phyloP scores from a whole-genome alignment of 1,140 invertebrate genomes.

The Psix sp. region DNA sequence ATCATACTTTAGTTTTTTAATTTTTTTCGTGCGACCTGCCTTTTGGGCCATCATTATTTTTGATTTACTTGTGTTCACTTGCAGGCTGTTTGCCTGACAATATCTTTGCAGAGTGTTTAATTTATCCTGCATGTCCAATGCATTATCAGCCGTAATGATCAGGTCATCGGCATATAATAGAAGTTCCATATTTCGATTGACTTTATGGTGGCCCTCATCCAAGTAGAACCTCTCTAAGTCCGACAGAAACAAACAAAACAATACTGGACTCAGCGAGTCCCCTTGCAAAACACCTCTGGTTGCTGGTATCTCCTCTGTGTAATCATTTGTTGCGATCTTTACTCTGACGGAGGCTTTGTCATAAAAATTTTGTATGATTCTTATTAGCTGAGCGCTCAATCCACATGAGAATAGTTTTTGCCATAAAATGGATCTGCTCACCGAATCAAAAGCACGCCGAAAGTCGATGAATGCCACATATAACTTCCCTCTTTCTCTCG shows the following conservation, averaged over 20 bases:
- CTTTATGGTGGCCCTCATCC: conserved; percentile 1
- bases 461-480: conserved; percentile 28
- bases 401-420: conserved; percentile 11
- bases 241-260: conserved; percentile 23
- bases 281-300: conserved; percentile 39
- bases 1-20: neutral
- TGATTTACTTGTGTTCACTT: neutral
- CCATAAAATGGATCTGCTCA: conserved; percentile 23
- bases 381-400: conserved; percentile 26
- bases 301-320: conserved; percentile 1
- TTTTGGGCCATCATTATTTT: neutral
- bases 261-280: conserved; percentile 19
- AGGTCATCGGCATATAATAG: conserved; percentile 32
- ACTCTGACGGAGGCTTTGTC: conserved; percentile 9
- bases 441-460: conserved; percentile 33
- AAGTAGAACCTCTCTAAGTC: conserved; percentile 21
- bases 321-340: neutral
- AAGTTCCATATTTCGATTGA: conserved; percentile 4
- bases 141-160: conserved; percentile 6
- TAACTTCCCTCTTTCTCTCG: conserved; percentile 4
- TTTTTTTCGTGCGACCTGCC: neutral
- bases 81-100: conserved; percentile 15
- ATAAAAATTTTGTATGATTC: conserved; percentile 30
- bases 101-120: conserved; percentile 21
- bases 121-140: conserved; percentile 23